Evolutionary conservation across 2,113 vertebrate genomes (phyloP), one percentile per base, ranked within the genome.

Genomic region (Dasypus novemcinctus): DNA sequence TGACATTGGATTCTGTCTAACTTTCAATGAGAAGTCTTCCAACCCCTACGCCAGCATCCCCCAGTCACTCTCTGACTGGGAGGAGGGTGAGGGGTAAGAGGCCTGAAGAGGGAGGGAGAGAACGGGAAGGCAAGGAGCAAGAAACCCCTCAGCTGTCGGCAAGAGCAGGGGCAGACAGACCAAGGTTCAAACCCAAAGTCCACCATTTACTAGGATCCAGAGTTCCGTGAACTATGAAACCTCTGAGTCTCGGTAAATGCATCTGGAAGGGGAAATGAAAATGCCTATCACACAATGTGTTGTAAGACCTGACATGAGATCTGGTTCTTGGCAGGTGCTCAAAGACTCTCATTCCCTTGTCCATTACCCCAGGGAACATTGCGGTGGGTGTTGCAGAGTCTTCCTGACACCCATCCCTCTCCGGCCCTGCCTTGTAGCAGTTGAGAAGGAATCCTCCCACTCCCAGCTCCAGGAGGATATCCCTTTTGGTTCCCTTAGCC

Each of bases 391-490:
- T 5, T 21, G 36, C 6, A 5, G 52, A 36, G 14, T 74, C 89
- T 87, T 49, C 84, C 72, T 8, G 27, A 43, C 1, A 12, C 0
- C 9, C 10, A 4, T 0, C 1, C 18, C 43, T 2, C 38, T 0
- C 0, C 27, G 23, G 8, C 14, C 66, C 57, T 33, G 17, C 61
- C 29, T 80, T 38, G 6, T 0, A 46, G 36, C 36, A 64, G 38
- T 21, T 4, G n/a, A 23, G 17, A 31, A 11, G 13, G 52, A 6
- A n/a, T 36, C 14, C 17, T 31, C 33, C 33, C 21, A 15, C 71
- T 7, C 33, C 43, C 57, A 23, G 13, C 43, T 46, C 21, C 20
- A 31, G 46, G 63, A 10, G 4, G 43, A 69, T 10, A 68, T 68
- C 38, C 31, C 23, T 49, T 5, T 27, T 17, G 43, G 14, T 23